Conservation (phyloP, 2,113 vertebrate genomes). For the Ahaetulla prasina region DNA sequence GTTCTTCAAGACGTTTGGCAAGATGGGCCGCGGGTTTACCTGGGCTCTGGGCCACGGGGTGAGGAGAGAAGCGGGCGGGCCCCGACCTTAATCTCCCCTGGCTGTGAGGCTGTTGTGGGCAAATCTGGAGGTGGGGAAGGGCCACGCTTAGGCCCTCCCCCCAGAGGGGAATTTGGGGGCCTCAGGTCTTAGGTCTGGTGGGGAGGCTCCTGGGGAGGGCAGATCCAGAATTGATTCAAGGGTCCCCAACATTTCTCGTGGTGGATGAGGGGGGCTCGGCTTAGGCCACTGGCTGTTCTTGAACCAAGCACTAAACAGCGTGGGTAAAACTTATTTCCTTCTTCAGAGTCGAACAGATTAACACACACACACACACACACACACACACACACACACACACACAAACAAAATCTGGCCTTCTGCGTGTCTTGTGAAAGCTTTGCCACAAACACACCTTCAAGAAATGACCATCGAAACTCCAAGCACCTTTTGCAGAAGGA, state of each 20-base stretch:
- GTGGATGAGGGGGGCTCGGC: not conserved
- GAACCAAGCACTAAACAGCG: not conserved
- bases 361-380: not conserved
- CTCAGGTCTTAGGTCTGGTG: not conserved
- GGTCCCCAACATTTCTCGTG: not conserved
- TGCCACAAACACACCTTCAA: not conserved
- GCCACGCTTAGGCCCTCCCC: accelerated
- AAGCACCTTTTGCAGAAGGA: not conserved
- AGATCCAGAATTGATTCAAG: not conserved
- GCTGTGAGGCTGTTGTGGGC: too few species aligned
- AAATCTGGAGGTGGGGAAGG: not conserved
- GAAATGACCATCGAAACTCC: not conserved
- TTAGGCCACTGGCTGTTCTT: not conserved
- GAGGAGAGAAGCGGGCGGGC: not conserved
- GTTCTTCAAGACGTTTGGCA: constrained; percentile 88
- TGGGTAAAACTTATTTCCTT: not conserved
- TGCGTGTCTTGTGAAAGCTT: not conserved
- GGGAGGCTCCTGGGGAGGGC: not conserved
- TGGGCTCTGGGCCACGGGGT: constrained; percentile 90
- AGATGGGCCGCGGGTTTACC: constrained; percentile 81
- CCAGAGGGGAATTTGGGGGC: not conserved
- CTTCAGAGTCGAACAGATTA: not conserved
- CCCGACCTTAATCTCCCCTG: not conserved
- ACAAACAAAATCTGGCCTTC: not conserved
- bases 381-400: not conserved